Base-by-base conservation (phyloP, 2,888 invertebrate species). In the Amphipoea lucens region DNA sequence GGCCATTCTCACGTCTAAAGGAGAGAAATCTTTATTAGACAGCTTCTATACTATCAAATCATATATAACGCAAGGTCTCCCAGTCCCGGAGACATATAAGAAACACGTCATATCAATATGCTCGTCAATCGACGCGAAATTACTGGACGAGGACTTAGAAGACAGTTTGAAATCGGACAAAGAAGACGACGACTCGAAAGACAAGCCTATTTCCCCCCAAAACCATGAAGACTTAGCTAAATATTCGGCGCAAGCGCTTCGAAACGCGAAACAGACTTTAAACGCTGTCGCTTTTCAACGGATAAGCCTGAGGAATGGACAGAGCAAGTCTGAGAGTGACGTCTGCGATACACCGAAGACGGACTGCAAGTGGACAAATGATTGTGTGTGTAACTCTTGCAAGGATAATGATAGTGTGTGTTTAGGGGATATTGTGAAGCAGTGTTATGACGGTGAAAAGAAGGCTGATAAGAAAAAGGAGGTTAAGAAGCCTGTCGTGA, bases 351-450 rank as follows among this genome's bases (percentile, higher is more conserved):
- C 95, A 0, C 96, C 96, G 0, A 95, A 94, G 66, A 94, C 90
- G 0, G 96, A 95, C 11, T 97, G 96, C 81, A 96, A 96, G 68
- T 96, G 95, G 94, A 96, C 97, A 0, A 96, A 93, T 5, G 96
- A 97, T 29, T 96, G 96, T 71, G 89, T 92, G 0, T 96, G 96
- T 54, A 92, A 87, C 2, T 91, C 93, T 0, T 96, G 96, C 57
- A 95, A 94, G 29, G 93, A 94, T 3, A 90, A 90, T 0, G 94
- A 94, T 0, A 91, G 88, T 17, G 91, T 93, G 2, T 94, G 95
- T 45, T 60, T 94, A 2, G 94, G 93, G 0, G 95, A 95, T 71
- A 92, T 94, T 0, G 94, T 94, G 62, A 95, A 95, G 63, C 92
- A 94, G 81, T 94, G 93, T 60, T 94, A 94, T 62, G 95, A 95